phyloP scores from a whole-genome alignment of 2,888 invertebrate species.

The Sipunculus nudus region DNA sequence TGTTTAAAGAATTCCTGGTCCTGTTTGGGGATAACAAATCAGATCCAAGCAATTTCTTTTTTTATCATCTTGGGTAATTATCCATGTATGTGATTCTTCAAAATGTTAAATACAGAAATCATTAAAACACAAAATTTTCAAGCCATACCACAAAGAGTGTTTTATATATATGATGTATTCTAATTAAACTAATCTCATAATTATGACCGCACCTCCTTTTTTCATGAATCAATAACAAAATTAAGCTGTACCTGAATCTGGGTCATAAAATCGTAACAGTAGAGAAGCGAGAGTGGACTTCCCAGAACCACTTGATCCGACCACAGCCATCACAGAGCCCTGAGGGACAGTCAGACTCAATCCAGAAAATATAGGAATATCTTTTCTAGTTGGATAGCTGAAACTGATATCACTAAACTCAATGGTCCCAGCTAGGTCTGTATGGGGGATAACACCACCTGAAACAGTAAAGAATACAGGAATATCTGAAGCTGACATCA shows the following conservation, averaged over 20 bases:
- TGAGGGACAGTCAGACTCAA: constrained; percentile 76
- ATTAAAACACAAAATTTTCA: too few species aligned
- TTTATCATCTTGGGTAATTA: too few species aligned
- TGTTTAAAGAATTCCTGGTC: too few species aligned
- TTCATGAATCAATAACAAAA: too few species aligned
- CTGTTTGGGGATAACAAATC: too few species aligned
- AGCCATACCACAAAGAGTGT: too few species aligned
- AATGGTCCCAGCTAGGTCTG: constrained; percentile 74
- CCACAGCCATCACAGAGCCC: constrained; percentile 79
- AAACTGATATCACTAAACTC: constrained; percentile 79
- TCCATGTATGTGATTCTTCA: too few species aligned
- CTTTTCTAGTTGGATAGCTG: constrained; percentile 76
- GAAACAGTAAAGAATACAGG: constrained; percentile 35
- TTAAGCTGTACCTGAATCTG: constrained; percentile 70
- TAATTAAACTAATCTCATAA: too few species aligned
- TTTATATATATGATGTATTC: too few species aligned
- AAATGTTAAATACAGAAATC: too few species aligned
- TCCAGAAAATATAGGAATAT: constrained; percentile 73
- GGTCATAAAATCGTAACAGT: constrained; percentile 85
- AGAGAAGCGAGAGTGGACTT: constrained; percentile 91
- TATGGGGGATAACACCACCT: constrained; percentile 74
- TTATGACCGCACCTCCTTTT: too few species aligned
- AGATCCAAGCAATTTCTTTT: too few species aligned
- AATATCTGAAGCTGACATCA: constrained; percentile 9
- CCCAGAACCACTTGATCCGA: constrained; percentile 95